A percentile compares a stretch with the other conserved stretches of the same genome.
Conservation (phyloP, 2,888 invertebrate species). For the Epistrophe grossulariae region DNA sequence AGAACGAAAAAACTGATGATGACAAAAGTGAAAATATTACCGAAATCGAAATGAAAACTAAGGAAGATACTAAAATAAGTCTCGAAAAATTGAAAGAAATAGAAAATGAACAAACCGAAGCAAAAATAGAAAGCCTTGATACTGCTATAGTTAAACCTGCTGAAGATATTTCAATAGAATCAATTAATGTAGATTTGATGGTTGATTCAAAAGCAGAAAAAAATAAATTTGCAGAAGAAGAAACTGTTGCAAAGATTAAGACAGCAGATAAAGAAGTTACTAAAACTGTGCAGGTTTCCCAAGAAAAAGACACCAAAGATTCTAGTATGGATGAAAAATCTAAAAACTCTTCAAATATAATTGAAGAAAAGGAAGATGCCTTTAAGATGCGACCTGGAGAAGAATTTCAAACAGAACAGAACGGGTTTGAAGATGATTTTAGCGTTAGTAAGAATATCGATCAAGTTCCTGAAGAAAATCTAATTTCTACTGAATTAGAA, state of each 20-base stretch:
- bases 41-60: background rate
- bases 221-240: background rate
- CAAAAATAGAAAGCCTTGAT: background rate
- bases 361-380: slow-evolving; percentile 4
- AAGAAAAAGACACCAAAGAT: background rate
- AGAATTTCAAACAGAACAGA: background rate
- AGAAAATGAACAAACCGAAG: background rate
- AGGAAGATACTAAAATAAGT: background rate
- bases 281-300: background rate
- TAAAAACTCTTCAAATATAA: background rate
- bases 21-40: background rate
- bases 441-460: background rate
- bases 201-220: background rate
- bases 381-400: background rate
- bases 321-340: background rate
- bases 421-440: slow-evolving; percentile 32
- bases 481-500: background rate
- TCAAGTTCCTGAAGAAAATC: background rate
- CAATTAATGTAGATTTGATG: background rate
- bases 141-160: background rate
- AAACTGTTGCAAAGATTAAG: background rate
- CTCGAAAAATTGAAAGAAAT: background rate
- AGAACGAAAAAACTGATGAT: background rate
- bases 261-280: background rate
- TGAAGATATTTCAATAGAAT: background rate